Evolutionary conservation across 2,797 vertebrate genomes (phyloP).

Genomic region (Pteropus rufus): DNA sequence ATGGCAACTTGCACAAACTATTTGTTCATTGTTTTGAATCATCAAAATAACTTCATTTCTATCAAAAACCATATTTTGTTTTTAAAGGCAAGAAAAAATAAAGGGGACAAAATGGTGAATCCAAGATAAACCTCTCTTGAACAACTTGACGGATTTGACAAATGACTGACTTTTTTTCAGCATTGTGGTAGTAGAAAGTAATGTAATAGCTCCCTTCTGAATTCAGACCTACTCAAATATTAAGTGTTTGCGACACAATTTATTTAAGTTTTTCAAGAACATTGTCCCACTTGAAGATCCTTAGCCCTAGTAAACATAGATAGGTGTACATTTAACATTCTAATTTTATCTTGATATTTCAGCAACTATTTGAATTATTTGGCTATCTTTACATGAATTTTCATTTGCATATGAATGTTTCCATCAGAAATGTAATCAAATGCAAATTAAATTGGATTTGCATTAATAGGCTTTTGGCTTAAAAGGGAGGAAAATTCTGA

Average conservation of each 20-base stretch:
- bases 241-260: neutral
- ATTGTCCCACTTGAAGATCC: constrained; percentile 30
- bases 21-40: neutral
- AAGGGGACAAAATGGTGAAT: neutral
- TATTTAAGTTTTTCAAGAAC: constrained; percentile 46
- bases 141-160: neutral
- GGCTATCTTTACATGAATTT: constrained; percentile 75
- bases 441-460: constrained; percentile 77
- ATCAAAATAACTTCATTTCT: constrained; percentile 25
- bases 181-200: neutral
- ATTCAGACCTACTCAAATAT: neutral
- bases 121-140: constrained; percentile 6
- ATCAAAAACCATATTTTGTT: constrained; percentile 1
- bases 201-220: neutral
- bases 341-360: constrained; percentile 76
- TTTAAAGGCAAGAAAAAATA: neutral
- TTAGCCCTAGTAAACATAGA: constrained; percentile 55
- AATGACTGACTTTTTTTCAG: constrained; percentile 20
- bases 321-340: constrained; percentile 66
- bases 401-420: constrained; percentile 80
- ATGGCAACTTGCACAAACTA: neutral
- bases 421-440: constrained; percentile 78
- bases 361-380: constrained; percentile 77
- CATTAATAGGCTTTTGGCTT: constrained; percentile 75
- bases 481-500: constrained; percentile 68